These are phyloP conservation scores for Caenorhabditis sp. DNA, from an alignment of 2,888 invertebrate genomes.

Conservation along the genomic window DNA sequence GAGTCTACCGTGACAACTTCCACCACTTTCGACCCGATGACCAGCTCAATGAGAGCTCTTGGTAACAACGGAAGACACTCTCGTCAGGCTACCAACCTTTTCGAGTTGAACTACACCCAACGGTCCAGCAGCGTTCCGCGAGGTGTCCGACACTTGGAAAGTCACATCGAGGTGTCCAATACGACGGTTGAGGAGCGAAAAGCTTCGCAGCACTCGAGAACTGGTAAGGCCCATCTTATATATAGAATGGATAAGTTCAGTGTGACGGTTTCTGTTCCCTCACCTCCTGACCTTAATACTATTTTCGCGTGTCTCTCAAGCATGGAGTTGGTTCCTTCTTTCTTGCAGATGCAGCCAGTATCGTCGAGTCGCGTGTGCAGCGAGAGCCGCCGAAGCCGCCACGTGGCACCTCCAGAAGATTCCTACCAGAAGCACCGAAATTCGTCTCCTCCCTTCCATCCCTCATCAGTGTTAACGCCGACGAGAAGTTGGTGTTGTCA, in stretches of 20 bases:
- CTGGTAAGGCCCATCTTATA: constrained; percentile 31
- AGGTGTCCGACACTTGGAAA: constrained; percentile 74
- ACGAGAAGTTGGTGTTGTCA: constrained; percentile 77
- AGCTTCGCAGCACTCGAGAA: constrained; percentile 25
- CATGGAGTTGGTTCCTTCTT: constrained; percentile 57
- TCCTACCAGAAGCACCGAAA: constrained; percentile 77
- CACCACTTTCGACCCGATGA: constrained; percentile 59
- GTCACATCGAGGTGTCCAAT: constrained; percentile 69
- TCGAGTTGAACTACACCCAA: constrained; percentile 75
- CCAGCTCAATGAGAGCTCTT: constrained; percentile 55
- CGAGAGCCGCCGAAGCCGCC: constrained; percentile 53
- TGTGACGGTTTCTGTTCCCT: constrained; percentile 31
- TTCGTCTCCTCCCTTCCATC: constrained; percentile 75
- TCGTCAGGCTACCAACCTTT: constrained; percentile 66
- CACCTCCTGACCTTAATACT: constrained; percentile 31
- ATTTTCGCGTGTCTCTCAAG: constrained; percentile 38
- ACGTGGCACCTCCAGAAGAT: constrained; percentile 56
- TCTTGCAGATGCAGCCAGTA: constrained; percentile 61
- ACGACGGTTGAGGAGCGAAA: constrained; percentile 30
- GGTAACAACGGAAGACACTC: constrained; percentile 50
- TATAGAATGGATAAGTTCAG: constrained; percentile 38
- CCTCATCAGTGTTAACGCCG: constrained; percentile 61
- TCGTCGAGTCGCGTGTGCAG: constrained; percentile 51
- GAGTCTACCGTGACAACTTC: constrained; percentile 42
- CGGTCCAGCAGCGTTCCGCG: constrained; percentile 75